phyloP scores from a whole-genome alignment of 2,113 vertebrate genomes.

The Pholis gunnellus region DNA sequence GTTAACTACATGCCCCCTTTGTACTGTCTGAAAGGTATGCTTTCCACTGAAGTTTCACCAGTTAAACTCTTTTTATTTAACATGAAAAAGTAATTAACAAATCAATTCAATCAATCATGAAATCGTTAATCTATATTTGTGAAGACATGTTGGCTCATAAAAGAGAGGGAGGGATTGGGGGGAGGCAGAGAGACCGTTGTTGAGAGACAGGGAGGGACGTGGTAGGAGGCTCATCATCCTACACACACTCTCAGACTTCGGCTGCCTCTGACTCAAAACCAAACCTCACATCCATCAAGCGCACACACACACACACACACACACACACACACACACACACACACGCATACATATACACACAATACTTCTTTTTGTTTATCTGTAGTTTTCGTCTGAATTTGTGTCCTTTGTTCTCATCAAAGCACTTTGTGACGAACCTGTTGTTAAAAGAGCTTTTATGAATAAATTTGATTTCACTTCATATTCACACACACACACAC shows the following conservation, averaged over 20 bases:
- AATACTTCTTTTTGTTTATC: constrained; percentile 57
- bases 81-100: background rate
- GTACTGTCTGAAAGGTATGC: constrained; percentile 3
- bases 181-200: constrained; percentile 65
- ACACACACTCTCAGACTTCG: constrained; percentile 80
- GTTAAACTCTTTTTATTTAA: background rate
- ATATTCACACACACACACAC: background rate
- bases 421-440: constrained; percentile 46
- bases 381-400: constrained; percentile 62
- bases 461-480: constrained; percentile 64
- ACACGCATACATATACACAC: constrained; percentile 37
- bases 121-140: constrained; percentile 3
- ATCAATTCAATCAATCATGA: background rate
- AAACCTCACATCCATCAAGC: constrained; percentile 74
- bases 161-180: constrained; percentile 57
- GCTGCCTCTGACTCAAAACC: constrained; percentile 84
- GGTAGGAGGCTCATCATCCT: constrained; percentile 78
- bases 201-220: constrained; percentile 68
- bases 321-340: constrained; percentile 33
- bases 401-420: constrained; percentile 67
- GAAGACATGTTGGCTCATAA: constrained; percentile 33
- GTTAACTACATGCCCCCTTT: constrained; percentile 18
- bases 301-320: constrained; percentile 27
- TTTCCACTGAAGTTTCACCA: background rate
- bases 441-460: constrained; percentile 57